Base-by-base conservation (phyloP, 2,888 invertebrate genomes). In the Rapana venosa region DNA sequence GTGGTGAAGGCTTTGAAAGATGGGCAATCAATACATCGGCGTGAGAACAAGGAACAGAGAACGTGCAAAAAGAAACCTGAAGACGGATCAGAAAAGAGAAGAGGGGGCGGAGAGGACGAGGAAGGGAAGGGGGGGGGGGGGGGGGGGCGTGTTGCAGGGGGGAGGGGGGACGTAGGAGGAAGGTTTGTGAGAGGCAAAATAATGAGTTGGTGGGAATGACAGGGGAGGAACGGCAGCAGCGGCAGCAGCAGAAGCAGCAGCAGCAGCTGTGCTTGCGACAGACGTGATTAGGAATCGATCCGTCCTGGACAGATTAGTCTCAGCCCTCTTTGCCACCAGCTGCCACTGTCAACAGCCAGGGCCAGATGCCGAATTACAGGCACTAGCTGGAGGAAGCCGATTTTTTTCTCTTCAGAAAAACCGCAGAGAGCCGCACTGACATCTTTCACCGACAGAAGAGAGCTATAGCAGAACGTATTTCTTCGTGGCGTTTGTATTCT, bases 211-310 rank as follows among this genome's bases (percentile, higher is more conserved):
- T 17, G 17, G 77, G 77, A 79, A 79, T 15, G 77, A 32, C 32
- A 35, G 5, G 77, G 77, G 77, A 35, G 17, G 77, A 20, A 13
- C 77, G 13, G 32, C 77, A 32, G 77, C 11, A 15, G 36, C 26
- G 26, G 36, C 47, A 83, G 47, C 20, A 83, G 47, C 81, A 83
- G 30, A 26, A 36, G 36, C 47, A 83, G 20, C 81, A 83, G 22
- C 81, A 36, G 81, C 81, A 83, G 81, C 81, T 83, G 81, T 83
- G 81, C 81, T 30, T 36, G 81, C 81, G 81, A 83, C 81, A 83
- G 81, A 83, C 81, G 81, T 83, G 81, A 83, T 83, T 83, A 83
- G 47, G 81, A 83, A 83, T 83, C 81, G 81, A 83, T 83, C 81
- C 36, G 81, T 47, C 36, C 81, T 22, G 81, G 81, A 83, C 81